Conservation (phyloP, 2,888 invertebrate genomes). For the Idaea dimidiata region DNA sequence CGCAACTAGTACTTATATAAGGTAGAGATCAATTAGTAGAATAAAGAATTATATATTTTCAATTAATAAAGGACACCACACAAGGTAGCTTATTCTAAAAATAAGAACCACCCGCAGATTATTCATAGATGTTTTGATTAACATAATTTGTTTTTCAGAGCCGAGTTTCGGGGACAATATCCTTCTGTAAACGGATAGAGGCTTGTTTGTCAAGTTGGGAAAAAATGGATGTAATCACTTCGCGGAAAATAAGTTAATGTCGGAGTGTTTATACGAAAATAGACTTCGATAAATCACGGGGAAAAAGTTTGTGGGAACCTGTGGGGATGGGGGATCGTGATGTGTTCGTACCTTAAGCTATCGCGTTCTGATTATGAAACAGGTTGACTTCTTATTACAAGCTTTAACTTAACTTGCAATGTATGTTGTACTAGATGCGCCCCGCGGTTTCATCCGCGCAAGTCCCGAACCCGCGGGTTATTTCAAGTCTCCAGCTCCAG, state of each 20-base stretch:
- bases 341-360: too few relatives aligned
- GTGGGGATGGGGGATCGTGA: too few relatives aligned
- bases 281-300: background rate
- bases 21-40: too few relatives aligned
- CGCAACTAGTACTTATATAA: too few relatives aligned
- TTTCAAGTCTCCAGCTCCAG: too few relatives aligned
- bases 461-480: too few relatives aligned
- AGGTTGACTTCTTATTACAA: too few relatives aligned
- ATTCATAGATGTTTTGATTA: constrained; percentile 13
- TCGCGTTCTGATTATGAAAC: too few relatives aligned
- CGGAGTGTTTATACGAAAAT: background rate
- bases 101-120: constrained; percentile 6
- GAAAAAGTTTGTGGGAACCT: background rate
- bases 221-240: background rate
- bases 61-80: background rate
- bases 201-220: background rate
- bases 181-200: background rate
- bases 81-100: background rate
- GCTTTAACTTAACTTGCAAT: too few relatives aligned
- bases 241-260: background rate
- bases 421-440: too few relatives aligned
- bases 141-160: constrained; percentile 16
- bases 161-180: constrained; percentile 1
- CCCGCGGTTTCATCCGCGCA: too few relatives aligned
- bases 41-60: background rate